These are phyloP conservation scores for Ctenodactylus gundi DNA, from an alignment of 2,113 vertebrate genomes.

Conservation along the genomic window DNA sequence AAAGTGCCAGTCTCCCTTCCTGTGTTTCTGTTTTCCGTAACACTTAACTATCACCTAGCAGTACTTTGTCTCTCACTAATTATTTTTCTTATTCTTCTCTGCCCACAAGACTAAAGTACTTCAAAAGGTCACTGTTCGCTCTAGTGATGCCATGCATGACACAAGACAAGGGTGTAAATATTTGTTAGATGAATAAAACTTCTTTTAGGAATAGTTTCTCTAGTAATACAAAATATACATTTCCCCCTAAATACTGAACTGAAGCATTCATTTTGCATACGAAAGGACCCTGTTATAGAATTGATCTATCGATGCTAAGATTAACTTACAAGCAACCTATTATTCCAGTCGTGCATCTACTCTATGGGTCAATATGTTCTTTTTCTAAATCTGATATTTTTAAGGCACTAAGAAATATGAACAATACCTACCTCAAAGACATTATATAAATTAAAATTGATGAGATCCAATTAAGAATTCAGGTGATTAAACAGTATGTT, in stretches of 20 bases:
- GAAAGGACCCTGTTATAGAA: neutral
- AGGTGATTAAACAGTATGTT: neutral
- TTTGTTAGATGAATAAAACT: neutral
- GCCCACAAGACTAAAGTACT: neutral
- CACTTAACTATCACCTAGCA: neutral
- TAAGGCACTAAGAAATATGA: neutral
- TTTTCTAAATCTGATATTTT: neutral
- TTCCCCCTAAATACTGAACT: neutral
- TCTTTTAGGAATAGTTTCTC: neutral
- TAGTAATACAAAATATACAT: neutral
- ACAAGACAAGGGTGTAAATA: neutral
- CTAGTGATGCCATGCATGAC: neutral
- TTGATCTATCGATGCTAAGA: neutral
- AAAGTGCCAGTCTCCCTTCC: neutral
- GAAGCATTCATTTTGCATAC: neutral
- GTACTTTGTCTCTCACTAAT: neutral
- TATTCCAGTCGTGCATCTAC: neutral
- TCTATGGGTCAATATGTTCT: neutral
- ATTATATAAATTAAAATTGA: neutral
- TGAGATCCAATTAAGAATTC: neutral
- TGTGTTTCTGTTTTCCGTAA: neutral
- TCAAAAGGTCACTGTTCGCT: neutral
- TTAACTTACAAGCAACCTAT: neutral
- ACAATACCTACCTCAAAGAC: neutral
- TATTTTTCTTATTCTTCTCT: neutral